Evolutionary conservation across 2,888 invertebrate species (phyloP).

Genomic region (Amblyteles armatorius): DNA sequence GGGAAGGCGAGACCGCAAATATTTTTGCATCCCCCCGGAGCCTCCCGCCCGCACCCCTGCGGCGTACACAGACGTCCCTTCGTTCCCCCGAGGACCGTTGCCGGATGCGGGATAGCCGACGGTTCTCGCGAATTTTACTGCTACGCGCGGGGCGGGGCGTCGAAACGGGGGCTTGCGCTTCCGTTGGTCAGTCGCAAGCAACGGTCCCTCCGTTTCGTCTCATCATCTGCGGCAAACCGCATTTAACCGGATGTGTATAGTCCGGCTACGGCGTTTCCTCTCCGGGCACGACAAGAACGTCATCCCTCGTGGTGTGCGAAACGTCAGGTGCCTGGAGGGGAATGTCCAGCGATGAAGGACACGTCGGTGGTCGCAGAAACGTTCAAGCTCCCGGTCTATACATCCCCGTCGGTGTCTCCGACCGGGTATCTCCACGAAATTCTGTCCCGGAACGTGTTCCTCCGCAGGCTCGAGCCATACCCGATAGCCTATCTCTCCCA

Average conservation of each 20-base stretch:
- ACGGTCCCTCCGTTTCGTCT: slow-evolving; percentile 75
- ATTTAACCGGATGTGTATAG: slow-evolving; percentile 78
- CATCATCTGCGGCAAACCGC: slow-evolving; percentile 77
- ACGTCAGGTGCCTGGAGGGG: slow-evolving; percentile 73
- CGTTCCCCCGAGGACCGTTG: not conserved
- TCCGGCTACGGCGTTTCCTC: slow-evolving; percentile 68
- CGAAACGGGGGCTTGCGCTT: slow-evolving; percentile 1
- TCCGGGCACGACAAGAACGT: slow-evolving; percentile 72
- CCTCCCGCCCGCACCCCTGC: too few species aligned
- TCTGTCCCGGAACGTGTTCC: not conserved
- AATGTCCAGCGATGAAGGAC: slow-evolving; percentile 47
- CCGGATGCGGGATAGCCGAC: not conserved
- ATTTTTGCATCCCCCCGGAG: slow-evolving; percentile 64
- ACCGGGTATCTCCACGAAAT: not conserved
- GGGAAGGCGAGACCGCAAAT: slow-evolving; percentile 68
- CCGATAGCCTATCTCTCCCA: slow-evolving; percentile 5
- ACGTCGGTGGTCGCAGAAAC: slow-evolving; percentile 28
- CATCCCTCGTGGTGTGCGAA: slow-evolving; percentile 72
- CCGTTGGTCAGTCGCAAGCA: slow-evolving; percentile 75
- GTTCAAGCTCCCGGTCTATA: not conserved
- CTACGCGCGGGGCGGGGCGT: not conserved
- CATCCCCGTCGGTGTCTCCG: not conserved
- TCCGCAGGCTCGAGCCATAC: not conserved
- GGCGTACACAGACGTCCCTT: not conserved
- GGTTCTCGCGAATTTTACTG: not conserved